phyloP scores from a whole-genome alignment of 2,888 invertebrate genomes.

The Polia nebulosa region DNA sequence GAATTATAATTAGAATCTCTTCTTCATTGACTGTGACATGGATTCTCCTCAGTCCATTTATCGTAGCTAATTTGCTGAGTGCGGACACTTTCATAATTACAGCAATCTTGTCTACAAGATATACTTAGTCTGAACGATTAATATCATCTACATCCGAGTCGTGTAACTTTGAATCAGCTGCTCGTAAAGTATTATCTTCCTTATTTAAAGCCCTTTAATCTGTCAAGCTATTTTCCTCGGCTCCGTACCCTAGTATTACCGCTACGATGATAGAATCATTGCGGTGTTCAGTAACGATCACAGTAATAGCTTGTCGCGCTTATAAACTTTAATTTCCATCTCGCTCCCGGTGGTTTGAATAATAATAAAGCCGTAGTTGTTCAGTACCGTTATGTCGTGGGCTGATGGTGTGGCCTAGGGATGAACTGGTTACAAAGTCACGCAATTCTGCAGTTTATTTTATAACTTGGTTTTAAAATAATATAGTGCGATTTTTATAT shows the following conservation, averaged over 20 bases:
- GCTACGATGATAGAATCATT: constrained; percentile 58
- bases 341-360: constrained; percentile 55
- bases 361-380: constrained; percentile 56
- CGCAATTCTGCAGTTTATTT: constrained; percentile 19
- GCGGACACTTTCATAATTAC: constrained; percentile 29
- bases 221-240: constrained; percentile 49
- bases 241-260: constrained; percentile 41
- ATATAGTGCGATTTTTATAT: not conserved
- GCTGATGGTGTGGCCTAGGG: constrained; percentile 37
- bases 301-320: constrained; percentile 61
- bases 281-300: constrained; percentile 45
- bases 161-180: constrained; percentile 10
- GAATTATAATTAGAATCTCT: constrained; percentile 53
- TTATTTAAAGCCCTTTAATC: constrained; percentile 46
- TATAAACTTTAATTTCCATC: constrained; percentile 58
- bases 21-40: constrained; percentile 39
- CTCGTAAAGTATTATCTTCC: constrained; percentile 23
- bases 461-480: not conserved
- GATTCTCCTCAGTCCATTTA: constrained; percentile 27
- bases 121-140: constrained; percentile 25
- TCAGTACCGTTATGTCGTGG: constrained; percentile 55
- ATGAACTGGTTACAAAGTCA: constrained; percentile 29
- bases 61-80: constrained; percentile 28
- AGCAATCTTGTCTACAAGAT: constrained; percentile 36
- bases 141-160: constrained; percentile 22